Evolutionary conservation across 2,888 invertebrate genomes (phyloP).

Genomic region (Lepidochrysops patricia): DNA sequence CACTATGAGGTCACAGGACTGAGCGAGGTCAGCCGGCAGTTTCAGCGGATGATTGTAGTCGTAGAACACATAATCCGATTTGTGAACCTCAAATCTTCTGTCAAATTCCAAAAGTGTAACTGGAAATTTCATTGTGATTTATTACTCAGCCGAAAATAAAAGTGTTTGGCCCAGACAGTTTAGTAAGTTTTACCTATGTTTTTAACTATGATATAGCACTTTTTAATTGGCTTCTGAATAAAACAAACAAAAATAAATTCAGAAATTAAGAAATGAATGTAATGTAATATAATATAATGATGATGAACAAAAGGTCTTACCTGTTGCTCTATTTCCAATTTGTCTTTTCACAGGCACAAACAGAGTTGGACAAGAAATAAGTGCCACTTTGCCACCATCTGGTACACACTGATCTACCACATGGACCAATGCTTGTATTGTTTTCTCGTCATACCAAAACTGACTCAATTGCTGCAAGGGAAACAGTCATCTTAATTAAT

Average conservation of each 20-base stretch:
- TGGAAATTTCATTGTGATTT: too few relatives aligned
- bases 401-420: conserved; percentile 76
- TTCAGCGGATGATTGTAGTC: conserved; percentile 89
- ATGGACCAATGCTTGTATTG: conserved; percentile 81
- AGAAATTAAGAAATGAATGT: too few relatives aligned
- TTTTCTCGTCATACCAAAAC: conserved; percentile 95
- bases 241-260: too few relatives aligned
- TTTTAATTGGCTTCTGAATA: too few relatives aligned
- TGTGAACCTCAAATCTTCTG: conserved; percentile 84
- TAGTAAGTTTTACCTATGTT: too few relatives aligned
- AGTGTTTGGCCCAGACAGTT: too few relatives aligned
- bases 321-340: conserved; percentile 55
- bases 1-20: conserved; percentile 86
- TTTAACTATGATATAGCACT: too few relatives aligned
- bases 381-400: conserved; percentile 79
- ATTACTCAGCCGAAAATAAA: too few relatives aligned
- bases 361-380: conserved; percentile 91
- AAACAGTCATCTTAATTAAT: not conserved
- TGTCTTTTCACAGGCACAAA: conserved; percentile 79
- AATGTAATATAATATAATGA: too few relatives aligned
- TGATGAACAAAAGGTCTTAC: too few relatives aligned
- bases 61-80: conserved; percentile 86
- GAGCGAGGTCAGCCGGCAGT: conserved; percentile 74
- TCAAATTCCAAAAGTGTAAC: conserved; percentile 90
- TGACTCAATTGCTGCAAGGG: conserved; percentile 93